A percentile compares a stretch with the other conserved stretches of the same genome.
These are phyloP conservation scores for Reinhardtius hippoglossoides DNA, from an alignment of 2,113 vertebrate genomes.

Conservation along the genomic window DNA sequence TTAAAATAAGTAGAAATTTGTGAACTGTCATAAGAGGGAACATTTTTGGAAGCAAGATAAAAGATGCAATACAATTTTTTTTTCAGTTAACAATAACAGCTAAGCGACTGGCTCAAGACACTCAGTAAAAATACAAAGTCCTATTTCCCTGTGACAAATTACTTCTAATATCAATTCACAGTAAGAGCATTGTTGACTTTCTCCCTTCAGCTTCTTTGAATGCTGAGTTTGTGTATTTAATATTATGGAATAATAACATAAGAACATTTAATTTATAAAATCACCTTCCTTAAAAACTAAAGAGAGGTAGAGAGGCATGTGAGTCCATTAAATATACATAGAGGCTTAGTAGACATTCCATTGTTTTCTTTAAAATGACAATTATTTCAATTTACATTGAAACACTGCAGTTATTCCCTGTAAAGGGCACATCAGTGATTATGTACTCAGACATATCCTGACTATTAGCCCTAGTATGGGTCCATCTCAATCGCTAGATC, in stretches of 20 bases:
- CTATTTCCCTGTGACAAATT: background rate
- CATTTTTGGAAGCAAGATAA: background rate
- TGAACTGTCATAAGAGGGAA: background rate
- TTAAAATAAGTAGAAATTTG: background rate
- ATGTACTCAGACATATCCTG: background rate
- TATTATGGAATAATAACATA: background rate
- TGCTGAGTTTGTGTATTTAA: background rate
- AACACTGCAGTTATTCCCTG: background rate
- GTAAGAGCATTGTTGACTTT: background rate
- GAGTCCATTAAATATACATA: background rate
- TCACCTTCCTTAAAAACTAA: background rate
- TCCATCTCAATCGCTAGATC: background rate
- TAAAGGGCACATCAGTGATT: too few species aligned
- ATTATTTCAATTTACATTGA: background rate
- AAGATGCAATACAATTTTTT: background rate
- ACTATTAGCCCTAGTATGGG: background rate
- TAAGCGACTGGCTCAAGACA: background rate
- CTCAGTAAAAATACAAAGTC: background rate
- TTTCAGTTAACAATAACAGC: background rate
- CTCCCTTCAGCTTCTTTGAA: background rate
- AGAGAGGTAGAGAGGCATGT: constrained; percentile 17
- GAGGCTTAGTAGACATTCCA: background rate
- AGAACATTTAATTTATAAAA: background rate
- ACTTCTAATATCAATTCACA: background rate
- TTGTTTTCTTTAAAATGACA: background rate